A percentile compares a stretch with the other conserved stretches of the same genome.
These are phyloP conservation scores for Drosophila aff. DNA, from an alignment of 1,140 invertebrate genomes.

Conservation along the genomic window DNA sequence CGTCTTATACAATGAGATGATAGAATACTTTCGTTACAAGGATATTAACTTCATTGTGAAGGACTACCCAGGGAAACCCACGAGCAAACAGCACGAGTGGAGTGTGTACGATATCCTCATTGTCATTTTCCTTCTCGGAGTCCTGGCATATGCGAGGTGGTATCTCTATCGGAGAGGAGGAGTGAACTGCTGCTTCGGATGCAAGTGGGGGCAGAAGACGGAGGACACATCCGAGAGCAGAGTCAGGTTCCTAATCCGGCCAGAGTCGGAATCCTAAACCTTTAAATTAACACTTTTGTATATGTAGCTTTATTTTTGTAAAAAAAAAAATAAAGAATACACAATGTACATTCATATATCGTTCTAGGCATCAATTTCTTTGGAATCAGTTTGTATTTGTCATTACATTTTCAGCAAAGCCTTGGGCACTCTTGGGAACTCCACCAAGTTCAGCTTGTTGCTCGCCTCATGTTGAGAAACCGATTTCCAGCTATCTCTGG, in stretches of 20 bases:
- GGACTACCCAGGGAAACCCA: neutral
- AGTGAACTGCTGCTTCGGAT: constrained; percentile 24
- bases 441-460: neutral
- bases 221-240: neutral
- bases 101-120: constrained; percentile 19
- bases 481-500: neutral
- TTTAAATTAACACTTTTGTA: neutral
- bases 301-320: neutral
- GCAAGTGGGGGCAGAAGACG: constrained; percentile 15
- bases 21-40: neutral
- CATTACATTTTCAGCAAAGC: neutral
- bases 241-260: neutral
- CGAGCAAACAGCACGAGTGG: constrained; percentile 12
- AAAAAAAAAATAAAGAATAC: too few relatives aligned
- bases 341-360: neutral
- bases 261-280: neutral
- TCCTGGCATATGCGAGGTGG: constrained; percentile 14
- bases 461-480: neutral
- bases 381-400: neutral
- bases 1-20: neutral
- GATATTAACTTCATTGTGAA: neutral
- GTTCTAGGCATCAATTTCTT: neutral
- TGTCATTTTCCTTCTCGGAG: constrained; percentile 10
- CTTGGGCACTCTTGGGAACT: neutral
- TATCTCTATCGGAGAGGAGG: constrained; percentile 7